Base-by-base conservation (phyloP, 2,888 invertebrate genomes). In the Ormia ochracea region DNA sequence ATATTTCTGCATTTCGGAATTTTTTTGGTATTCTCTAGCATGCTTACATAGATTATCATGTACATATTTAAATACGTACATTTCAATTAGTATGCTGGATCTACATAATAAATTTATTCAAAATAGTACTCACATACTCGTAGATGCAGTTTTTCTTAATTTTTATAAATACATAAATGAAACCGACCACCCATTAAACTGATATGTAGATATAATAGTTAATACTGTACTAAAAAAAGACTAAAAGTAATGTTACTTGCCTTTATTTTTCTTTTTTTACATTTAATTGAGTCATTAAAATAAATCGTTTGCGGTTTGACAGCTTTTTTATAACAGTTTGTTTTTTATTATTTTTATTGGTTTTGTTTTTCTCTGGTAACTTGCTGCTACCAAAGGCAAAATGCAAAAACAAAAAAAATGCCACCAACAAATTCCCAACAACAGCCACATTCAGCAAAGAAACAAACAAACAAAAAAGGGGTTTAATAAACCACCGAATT, bases 201-300 rank as follows among this genome's bases (percentile, higher is more conserved):
- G n/a, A 26, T 43, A 43, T 21, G 21, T 5, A 10, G 19, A 5
- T 9, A 10, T 45, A 7, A 5, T n/a, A n/a, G n/a, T n/a, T n/a
- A n/a, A 21, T 19, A 48, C 1, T 23, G 6, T 23, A n/a, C 1
- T 7, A 23, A 14, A 26, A 50, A 26, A 50, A 28, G 26, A 7
- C 14, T 50, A 48, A 48, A 48, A 38, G 52, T 38, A 52, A 43
- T 56, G 12, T 43, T 54, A 31, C 21, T 68, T 54, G n/a, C 43
- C 28, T 50, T 43, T 45, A 59, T 58, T 82, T 85, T 84, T 84
- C 85, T 87, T 86, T 86, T 85, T 86, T 87, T 87, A 84, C 86
- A 81, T 85, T 86, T 87, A 87, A 87, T 87, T 87, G 87, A 87
- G 86, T 85, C 86, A 87, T 87, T 87, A 86, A 87, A 87, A 86